phyloP scores from a whole-genome alignment of 2,113 vertebrate species.

The Hypocryptadius cinnamomeus region DNA sequence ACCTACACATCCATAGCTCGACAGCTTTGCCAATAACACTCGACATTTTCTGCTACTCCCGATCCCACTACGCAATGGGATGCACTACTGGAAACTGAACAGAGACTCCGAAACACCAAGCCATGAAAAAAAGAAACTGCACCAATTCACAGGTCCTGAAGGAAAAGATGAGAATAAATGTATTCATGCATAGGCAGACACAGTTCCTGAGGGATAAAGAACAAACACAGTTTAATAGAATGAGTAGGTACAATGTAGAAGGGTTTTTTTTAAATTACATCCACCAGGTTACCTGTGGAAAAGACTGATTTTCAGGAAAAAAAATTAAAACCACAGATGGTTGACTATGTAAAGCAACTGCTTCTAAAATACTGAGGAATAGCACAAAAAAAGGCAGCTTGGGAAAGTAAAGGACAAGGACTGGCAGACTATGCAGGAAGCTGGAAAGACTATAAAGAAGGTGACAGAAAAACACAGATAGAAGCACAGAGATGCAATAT shows the following conservation, averaged over 20 bases:
- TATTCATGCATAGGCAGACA: background rate
- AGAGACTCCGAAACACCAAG: background rate
- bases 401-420: background rate
- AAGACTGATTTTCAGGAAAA: background rate
- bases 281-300: background rate
- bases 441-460: background rate
- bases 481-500: background rate
- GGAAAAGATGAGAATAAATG: background rate
- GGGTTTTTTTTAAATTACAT: background rate
- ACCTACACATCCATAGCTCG: background rate
- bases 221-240: background rate
- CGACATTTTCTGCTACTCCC: background rate
- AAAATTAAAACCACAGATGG: background rate
- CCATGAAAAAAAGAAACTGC: background rate
- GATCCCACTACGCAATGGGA: accelerated
- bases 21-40: background rate
- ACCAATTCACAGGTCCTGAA: background rate
- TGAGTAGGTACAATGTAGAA: background rate
- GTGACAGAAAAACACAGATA: background rate
- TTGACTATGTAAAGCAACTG: background rate
- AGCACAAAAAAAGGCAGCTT: background rate
- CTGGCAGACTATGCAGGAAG: background rate
- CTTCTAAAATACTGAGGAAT: background rate
- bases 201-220: background rate
- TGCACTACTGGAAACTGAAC: background rate